A percentile compares a stretch with the other conserved stretches of the same genome.
These are phyloP conservation scores for Tetramorium parvispinum DNA, from an alignment of 1,140 invertebrate species.

Conservation along the genomic window DNA sequence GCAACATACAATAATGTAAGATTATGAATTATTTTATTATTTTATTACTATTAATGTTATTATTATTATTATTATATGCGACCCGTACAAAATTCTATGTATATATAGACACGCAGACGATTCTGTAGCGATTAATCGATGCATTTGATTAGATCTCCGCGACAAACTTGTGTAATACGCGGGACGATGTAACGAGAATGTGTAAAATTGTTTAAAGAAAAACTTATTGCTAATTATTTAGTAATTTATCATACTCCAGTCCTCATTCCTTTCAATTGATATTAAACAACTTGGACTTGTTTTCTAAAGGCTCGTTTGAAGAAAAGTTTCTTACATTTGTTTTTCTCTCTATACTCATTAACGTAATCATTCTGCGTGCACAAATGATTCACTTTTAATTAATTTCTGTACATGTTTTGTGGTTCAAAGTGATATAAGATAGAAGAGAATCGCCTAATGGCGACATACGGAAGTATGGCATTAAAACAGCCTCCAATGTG, in stretches of 20 bases:
- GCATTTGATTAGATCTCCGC: conserved; percentile 26
- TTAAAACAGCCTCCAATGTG: conserved; percentile 18
- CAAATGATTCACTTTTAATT: not conserved
- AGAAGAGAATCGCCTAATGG: not conserved
- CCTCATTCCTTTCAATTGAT: not conserved
- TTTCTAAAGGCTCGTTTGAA: not conserved
- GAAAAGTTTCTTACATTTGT: not conserved
- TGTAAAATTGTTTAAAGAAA: conserved; percentile 59
- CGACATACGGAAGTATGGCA: not conserved
- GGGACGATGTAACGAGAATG: conserved; percentile 37
- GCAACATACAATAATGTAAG: conserved; percentile 13
- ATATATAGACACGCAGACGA: conserved; percentile 36
- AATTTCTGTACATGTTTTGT: not conserved
- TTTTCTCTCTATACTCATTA: not conserved
- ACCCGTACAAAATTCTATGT: conserved; percentile 38
- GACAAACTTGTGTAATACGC: not conserved
- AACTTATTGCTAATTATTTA: conserved; percentile 16
- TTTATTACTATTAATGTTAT: conserved; percentile 37
- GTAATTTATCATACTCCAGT: not conserved
- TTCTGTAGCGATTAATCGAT: conserved; percentile 39
- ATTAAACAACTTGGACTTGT: not conserved
- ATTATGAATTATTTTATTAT: conserved; percentile 45
- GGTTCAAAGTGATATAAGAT: not conserved
- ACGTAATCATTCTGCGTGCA: not conserved
- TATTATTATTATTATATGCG: conserved; percentile 22